These are phyloP conservation scores for Himalopsyche phryganea DNA, from an alignment of 1,140 invertebrate species.

Conservation along the genomic window DNA sequence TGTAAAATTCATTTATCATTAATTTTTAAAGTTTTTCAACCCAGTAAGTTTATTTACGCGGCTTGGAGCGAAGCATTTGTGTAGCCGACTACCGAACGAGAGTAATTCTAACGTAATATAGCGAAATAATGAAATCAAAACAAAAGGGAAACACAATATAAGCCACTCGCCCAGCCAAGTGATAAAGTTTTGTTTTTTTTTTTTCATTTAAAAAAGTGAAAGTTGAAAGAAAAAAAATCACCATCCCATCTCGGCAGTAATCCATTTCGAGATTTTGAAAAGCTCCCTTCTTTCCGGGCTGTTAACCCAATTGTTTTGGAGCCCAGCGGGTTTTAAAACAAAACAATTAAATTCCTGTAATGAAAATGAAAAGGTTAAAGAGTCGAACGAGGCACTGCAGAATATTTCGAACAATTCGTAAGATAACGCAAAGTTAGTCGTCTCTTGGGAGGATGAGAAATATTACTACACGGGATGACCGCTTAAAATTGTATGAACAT, in stretches of 20 bases:
- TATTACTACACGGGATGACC: not conserved
- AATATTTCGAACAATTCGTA: slow-evolving; percentile 22
- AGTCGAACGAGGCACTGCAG: slow-evolving; percentile 21
- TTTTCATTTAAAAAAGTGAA: not conserved
- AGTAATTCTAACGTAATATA: not conserved
- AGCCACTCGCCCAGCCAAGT: not conserved
- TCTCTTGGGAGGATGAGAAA: slow-evolving; percentile 1
- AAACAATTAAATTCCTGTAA: slow-evolving; percentile 33
- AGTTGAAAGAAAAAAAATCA: not conserved
- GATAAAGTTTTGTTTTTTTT: slow-evolving; percentile 5
- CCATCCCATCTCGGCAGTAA: slow-evolving; percentile 10
- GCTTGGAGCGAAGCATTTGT: no score
- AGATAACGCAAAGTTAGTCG: slow-evolving; percentile 22
- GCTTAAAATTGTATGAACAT: no score
- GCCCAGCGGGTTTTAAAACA: slow-evolving; percentile 29
- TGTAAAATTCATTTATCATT: no score
- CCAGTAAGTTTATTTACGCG: no score
- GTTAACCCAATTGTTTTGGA: slow-evolving; percentile 26
- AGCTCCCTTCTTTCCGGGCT: slow-evolving; percentile 28
- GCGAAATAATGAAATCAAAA: slow-evolving; percentile 5
- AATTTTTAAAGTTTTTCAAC: no score
- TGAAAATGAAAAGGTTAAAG: slow-evolving; percentile 31
- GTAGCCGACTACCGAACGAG: no score
- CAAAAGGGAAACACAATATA: slow-evolving; percentile 3
- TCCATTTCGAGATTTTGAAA: slow-evolving; percentile 25